Percentiles rank a stretch among this genome's conserved stretches.
phyloP scores from a whole-genome alignment of 2,113 vertebrate genomes.

The Myiozetetes cayanensis region DNA sequence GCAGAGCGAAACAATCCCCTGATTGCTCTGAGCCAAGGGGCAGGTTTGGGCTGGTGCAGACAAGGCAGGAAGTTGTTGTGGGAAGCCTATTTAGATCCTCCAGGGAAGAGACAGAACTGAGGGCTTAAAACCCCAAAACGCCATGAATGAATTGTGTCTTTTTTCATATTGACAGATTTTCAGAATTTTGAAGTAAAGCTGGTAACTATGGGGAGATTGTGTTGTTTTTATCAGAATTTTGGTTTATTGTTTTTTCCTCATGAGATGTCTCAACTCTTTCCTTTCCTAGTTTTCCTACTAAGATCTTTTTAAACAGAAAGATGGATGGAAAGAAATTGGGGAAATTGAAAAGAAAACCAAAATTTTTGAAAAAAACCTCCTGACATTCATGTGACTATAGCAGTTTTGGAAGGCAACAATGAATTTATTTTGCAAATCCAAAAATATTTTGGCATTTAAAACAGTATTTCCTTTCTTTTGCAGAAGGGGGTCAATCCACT shows the following conservation, averaged over 20 bases:
- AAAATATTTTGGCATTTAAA: neutral
- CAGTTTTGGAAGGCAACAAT: neutral
- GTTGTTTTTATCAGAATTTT: neutral
- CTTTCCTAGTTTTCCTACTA: neutral
- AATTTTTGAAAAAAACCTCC: neutral
- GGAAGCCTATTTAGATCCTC: neutral
- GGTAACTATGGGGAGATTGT: neutral
- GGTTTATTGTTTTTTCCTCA: neutral
- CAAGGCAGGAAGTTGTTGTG: neutral
- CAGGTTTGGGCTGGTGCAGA: neutral
- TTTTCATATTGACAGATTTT: neutral
- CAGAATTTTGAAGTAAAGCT: neutral
- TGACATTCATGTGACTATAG: neutral
- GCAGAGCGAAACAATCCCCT: neutral
- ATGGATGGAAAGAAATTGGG: neutral
- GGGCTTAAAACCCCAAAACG: fast-evolving
- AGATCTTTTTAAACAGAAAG: neutral
- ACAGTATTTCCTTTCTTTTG: neutral
- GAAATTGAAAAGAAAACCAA: neutral
- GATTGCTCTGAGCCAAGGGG: neutral
- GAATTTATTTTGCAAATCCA: neutral
- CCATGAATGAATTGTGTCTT: neutral
- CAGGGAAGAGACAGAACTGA: neutral
- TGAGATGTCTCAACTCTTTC: neutral
- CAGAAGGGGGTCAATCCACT: neutral